phyloP scores from a whole-genome alignment of 2,888 invertebrate species.

The Rhimphoctona megacephalus region DNA sequence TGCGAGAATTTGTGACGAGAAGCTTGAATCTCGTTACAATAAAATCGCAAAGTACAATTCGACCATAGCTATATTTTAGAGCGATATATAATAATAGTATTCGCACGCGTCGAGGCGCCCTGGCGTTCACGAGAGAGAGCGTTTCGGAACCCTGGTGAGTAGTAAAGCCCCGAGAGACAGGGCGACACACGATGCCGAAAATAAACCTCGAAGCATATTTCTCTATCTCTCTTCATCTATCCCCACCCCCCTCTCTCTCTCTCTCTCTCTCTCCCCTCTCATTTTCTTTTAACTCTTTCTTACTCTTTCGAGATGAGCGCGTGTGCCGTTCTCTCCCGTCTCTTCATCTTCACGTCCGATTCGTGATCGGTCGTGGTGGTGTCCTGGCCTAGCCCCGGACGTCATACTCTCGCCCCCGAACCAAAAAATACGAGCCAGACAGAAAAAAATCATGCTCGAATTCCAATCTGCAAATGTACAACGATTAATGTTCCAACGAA shows the following conservation, averaged over 20 bases:
- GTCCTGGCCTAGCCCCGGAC: slow-evolving; percentile 57
- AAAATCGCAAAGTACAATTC: slow-evolving; percentile 18
- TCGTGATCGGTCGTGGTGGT: slow-evolving; percentile 62
- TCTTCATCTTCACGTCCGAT: slow-evolving; percentile 71
- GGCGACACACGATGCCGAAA: slow-evolving; percentile 78
- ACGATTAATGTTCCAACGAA: slow-evolving; percentile 20
- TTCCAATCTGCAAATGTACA: slow-evolving; percentile 46
- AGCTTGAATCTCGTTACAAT: slow-evolving; percentile 6
- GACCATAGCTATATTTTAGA: background rate
- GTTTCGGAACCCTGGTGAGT: slow-evolving; percentile 41
- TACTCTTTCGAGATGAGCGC: slow-evolving; percentile 66
- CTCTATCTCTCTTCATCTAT: slow-evolving; percentile 45
- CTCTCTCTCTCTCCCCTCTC: slow-evolving; percentile 64
- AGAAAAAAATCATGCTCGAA: slow-evolving; percentile 41
- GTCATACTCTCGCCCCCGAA: slow-evolving; percentile 63
- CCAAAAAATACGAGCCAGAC: slow-evolving; percentile 51
- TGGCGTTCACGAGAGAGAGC: slow-evolving; percentile 54
- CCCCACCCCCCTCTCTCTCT: slow-evolving; percentile 70
- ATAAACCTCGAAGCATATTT: slow-evolving; percentile 79
- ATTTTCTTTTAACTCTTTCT: slow-evolving; percentile 65
- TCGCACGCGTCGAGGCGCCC: slow-evolving; percentile 44
- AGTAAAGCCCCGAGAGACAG: slow-evolving; percentile 72
- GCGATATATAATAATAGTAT: slow-evolving; percentile 32
- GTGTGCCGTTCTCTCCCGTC: slow-evolving; percentile 49
- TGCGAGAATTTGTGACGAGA: background rate